Evolutionary conservation across 2,888 invertebrate species (phyloP).

Genomic region (Chymomyza procnemis): DNA sequence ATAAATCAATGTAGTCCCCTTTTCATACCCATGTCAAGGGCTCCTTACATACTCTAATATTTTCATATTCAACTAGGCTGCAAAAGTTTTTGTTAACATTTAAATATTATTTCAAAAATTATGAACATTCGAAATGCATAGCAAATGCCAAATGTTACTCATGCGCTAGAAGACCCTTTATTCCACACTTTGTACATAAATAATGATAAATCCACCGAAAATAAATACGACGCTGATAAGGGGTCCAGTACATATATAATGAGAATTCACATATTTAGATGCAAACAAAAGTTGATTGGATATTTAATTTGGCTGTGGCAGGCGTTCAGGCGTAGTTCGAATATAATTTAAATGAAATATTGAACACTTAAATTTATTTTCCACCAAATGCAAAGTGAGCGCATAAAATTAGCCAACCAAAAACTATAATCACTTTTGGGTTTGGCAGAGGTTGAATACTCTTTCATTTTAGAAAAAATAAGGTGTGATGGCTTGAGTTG

Average conservation of each 20-base stretch:
- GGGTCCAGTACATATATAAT: background rate
- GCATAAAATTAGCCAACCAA: constrained; percentile 20
- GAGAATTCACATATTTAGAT: background rate
- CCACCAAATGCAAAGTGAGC: constrained; percentile 39
- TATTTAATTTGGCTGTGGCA: constrained; percentile 39
- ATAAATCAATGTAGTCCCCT: background rate
- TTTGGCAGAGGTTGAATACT: background rate
- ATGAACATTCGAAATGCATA: background rate
- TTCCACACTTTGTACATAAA: background rate
- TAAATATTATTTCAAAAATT: background rate
- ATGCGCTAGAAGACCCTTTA: background rate
- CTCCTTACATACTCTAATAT: background rate
- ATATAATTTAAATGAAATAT: constrained; percentile 57
- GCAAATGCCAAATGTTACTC: background rate
- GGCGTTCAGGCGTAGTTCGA: constrained; percentile 24
- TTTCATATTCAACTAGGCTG: background rate
- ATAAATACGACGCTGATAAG: background rate
- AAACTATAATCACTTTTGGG: constrained; percentile 35
- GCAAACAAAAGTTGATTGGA: constrained; percentile 34
- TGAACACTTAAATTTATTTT: constrained; percentile 39
- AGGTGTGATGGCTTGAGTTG: too few relatives aligned
- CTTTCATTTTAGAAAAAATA: too few relatives aligned
- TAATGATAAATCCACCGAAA: background rate
- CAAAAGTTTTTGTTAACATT: background rate
- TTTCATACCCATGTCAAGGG: background rate